Conservation (phyloP, 37 sponge, comb jelly and placozoan species). For the Cliona cf. orientalis region DNA sequence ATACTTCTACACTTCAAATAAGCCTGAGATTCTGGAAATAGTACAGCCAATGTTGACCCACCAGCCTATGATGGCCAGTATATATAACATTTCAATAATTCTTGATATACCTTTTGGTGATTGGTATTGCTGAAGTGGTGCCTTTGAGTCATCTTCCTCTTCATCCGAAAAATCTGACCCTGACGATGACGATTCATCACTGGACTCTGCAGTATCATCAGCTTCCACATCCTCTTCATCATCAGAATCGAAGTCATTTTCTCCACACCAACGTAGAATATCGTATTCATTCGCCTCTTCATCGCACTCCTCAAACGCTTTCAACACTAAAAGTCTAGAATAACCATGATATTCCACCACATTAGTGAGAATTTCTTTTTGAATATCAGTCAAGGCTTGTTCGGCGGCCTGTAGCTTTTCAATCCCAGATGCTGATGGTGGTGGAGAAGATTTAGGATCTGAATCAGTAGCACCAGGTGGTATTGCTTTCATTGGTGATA, state of each 20-base stretch:
- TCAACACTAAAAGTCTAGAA: background rate
- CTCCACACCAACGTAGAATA: background rate
- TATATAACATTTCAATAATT: no score
- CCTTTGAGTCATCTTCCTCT: no score
- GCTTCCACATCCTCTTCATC: conserved; percentile 6
- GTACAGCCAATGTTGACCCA: no score
- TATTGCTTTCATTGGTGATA: background rate
- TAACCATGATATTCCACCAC: background rate
- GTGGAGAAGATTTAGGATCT: background rate
- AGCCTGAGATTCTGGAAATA: no score
- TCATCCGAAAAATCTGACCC: background rate
- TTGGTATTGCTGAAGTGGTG: no score
- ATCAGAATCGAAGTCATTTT: background rate
- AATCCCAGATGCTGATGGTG: background rate
- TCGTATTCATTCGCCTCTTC: conserved; percentile 4
- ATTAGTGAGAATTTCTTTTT: conserved; percentile 1
- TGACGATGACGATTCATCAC: background rate
- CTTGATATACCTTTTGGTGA: no score
- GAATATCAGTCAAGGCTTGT: conserved; percentile 5
- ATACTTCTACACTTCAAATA: no score
- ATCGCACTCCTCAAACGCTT: conserved; percentile 21
- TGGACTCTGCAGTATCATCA: background rate
- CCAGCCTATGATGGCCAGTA: no score
- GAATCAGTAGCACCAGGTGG: background rate
- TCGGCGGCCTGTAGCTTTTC: background rate